Percentiles rank a stretch among this genome's conserved stretches.
phyloP scores from a whole-genome alignment of 2,113 vertebrate species.

The Amphilophus citrinellus region DNA sequence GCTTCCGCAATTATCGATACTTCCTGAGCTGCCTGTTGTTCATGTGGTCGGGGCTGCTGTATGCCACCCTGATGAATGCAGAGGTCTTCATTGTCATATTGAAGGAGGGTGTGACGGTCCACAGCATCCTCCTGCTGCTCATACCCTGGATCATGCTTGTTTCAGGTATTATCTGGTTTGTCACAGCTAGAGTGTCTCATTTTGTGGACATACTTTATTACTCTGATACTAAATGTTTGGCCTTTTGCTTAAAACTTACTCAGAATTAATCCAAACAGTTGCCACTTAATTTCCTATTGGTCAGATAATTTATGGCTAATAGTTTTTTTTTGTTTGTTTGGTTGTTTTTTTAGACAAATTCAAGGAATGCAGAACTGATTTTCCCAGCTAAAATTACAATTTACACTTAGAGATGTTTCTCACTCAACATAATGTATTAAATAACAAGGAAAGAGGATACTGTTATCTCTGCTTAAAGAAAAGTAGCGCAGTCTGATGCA shows the following conservation, averaged over 20 bases:
- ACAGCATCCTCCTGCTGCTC: slow-evolving; percentile 86
- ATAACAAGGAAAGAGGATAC: neutral
- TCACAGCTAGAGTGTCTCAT: neutral
- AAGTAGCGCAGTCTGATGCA: too few relatives aligned
- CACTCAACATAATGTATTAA: neutral
- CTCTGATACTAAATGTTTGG: neutral
- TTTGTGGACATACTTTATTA: neutral
- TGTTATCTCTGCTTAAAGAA: neutral
- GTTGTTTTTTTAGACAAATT: neutral
- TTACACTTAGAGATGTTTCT: neutral
- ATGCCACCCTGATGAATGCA: slow-evolving; percentile 87
- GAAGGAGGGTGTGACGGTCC: slow-evolving; percentile 85
- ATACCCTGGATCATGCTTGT: slow-evolving; percentile 92
- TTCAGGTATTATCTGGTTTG: slow-evolving; percentile 79
- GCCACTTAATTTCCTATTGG: neutral
- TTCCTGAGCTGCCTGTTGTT: slow-evolving; percentile 89
- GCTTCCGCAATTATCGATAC: slow-evolving; percentile 88
- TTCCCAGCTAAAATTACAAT: neutral
- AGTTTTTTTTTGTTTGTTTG: neutral
- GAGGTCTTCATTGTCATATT: slow-evolving; percentile 87
- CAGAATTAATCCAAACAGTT: neutral
- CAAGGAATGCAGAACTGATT: neutral
- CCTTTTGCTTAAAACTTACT: neutral
- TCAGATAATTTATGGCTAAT: neutral
- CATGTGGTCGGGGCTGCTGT: slow-evolving; percentile 85